Evolutionary conservation across 2,797 vertebrate genomes (phyloP), one percentile per base, ranked within the genome.

Genomic region (Limnodromus scolopaceus): DNA sequence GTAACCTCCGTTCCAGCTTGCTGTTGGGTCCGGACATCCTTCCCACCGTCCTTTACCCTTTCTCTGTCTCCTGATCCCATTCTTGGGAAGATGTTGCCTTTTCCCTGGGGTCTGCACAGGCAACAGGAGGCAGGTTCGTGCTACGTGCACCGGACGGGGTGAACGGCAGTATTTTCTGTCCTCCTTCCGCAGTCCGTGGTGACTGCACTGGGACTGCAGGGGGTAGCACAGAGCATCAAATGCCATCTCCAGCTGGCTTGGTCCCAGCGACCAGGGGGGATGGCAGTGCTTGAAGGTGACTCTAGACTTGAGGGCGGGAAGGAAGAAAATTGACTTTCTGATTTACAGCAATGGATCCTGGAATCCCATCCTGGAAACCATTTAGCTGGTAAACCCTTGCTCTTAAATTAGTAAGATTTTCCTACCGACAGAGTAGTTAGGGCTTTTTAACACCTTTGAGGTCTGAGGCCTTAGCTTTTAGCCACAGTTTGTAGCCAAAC

Each of bases 141-240:
- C 7, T 23, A 5, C 0, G 1, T 5, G 45, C 11, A 1, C 60
- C 43, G 24, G 71, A 7, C 34, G 9, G 27, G 14, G 8, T 2
- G 7, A 48, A 10, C 4, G 0, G 39, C 41, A 28, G 46, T 8
- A 7, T 63, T 87, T 70, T 57, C 41, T 48, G 39, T 23, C 38
- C 1, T 10, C 10, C 13, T 32, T 46, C 4, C 1, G 8, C 25
- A 61, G 57, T 41, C 45, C 38, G n/a, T 60, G 61, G 34, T 80
- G 43, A 4, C 53, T 69, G 38, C 32, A 24, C 15, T 25, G 38
- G 65, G 58, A 25, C 85, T 80, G 87, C 58, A 93, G 93, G 89
- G 91, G 83, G 89, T 84, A 89, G 89, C 77, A 72, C 51, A 91
- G 91, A 70, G 69, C 65, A 46, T 34, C 1, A 2, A 4, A 80